Evolutionary conservation across 2,797 vertebrate species (phyloP).

Genomic region (Hippopotamyrus pictus): DNA sequence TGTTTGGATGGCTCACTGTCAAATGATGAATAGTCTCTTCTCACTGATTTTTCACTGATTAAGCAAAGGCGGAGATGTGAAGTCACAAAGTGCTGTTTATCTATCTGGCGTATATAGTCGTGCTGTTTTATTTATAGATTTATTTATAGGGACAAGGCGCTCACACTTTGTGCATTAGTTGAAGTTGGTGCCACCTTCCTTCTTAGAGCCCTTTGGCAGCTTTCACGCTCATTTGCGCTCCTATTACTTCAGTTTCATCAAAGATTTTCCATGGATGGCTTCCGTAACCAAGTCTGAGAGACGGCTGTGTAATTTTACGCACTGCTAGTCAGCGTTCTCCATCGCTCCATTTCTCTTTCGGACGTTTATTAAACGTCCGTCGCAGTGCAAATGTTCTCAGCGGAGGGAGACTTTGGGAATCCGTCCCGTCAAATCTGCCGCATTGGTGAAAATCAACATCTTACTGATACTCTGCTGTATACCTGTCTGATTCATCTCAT

Average conservation of each 20-base stretch:
- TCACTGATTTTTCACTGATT: background rate
- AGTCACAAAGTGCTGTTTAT: background rate
- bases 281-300: constrained; percentile 37
- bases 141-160: background rate
- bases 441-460: background rate
- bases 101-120: background rate
- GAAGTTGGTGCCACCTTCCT: background rate
- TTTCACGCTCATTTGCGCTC: constrained; percentile 17
- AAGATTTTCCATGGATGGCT: constrained; percentile 14
- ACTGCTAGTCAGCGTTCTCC: constrained; percentile 54
- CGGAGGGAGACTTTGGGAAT: constrained; percentile 38
- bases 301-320: constrained; percentile 66
- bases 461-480: background rate
- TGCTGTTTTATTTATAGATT: background rate
- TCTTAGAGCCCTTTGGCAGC: background rate
- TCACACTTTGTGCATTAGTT: background rate
- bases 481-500: background rate
- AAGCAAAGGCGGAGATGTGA: background rate
- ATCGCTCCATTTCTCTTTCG: constrained; percentile 47
- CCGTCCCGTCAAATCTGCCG: constrained; percentile 32
- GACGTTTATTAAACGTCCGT: constrained; percentile 45
- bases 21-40: background rate
- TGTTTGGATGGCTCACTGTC: background rate
- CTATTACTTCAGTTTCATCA: constrained; percentile 35
- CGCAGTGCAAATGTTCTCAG: constrained; percentile 39